These are phyloP conservation scores for Cheilosia impressa DNA, from an alignment of 2,888 invertebrate species.

Conservation along the genomic window DNA sequence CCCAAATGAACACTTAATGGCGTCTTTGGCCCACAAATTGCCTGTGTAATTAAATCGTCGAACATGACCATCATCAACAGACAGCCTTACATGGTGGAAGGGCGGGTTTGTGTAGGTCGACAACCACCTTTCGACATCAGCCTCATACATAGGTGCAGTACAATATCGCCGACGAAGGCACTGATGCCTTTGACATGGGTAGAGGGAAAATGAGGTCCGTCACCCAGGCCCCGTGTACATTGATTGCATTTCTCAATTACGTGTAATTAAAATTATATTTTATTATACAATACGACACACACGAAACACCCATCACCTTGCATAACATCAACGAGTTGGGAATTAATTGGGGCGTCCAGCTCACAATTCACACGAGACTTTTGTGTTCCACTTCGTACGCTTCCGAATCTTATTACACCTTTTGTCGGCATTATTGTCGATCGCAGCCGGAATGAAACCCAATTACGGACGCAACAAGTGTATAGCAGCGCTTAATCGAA, in stretches of 20 bases:
- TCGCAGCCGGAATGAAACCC: slow-evolving; percentile 16
- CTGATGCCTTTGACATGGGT: neutral
- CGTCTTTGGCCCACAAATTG: slow-evolving; percentile 42
- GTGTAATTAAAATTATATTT: slow-evolving; percentile 59
- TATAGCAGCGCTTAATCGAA: slow-evolving; percentile 52
- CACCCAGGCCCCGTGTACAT: slow-evolving; percentile 4
- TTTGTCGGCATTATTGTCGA: slow-evolving; percentile 9
- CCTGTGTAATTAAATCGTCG: slow-evolving; percentile 59
- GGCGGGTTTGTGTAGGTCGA: neutral
- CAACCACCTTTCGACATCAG: neutral
- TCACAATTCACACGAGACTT: slow-evolving; percentile 51
- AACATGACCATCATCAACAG: slow-evolving; percentile 41
- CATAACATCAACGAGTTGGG: slow-evolving; percentile 22
- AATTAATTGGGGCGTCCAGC: slow-evolving; percentile 56
- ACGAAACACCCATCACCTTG: neutral
- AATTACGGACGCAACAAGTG: slow-evolving; percentile 35
- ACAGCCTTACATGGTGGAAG: neutral
- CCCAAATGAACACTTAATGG: slow-evolving; percentile 52
- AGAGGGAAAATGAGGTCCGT: slow-evolving; percentile 12
- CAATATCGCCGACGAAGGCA: slow-evolving; percentile 3
- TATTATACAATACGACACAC: slow-evolving; percentile 14
- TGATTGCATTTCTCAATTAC: slow-evolving; percentile 4
- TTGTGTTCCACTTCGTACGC: slow-evolving; percentile 21
- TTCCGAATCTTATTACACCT: slow-evolving; percentile 35
- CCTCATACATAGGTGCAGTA: neutral